Evolutionary conservation across 2,888 invertebrate species (phyloP), one percentile per base, ranked within the genome.

Genomic region (Anthrax anthrax): DNA sequence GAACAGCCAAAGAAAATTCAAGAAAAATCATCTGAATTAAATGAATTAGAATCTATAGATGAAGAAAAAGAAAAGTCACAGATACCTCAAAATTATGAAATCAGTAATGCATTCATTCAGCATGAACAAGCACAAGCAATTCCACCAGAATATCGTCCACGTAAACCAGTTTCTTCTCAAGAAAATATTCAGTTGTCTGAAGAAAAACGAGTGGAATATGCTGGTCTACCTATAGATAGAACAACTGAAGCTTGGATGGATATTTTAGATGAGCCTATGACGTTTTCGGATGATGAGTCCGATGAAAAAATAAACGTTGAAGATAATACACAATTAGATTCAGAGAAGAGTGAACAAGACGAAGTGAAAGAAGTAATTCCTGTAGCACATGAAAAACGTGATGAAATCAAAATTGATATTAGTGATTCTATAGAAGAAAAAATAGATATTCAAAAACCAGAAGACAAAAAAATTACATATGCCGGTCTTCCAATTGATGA

Each of bases 181-280:
- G 4, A 37, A 16, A 12, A 16, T 3, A 5, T 32, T 32, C 29
- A 32, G 13, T 6, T 17, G 2, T 4, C n/a, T 39, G 19, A 39
- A 18, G 19, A 10, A 17, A 2, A 10, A 39, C 55, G 58, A 51
- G 37, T 55, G 5, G 56, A 47, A 4, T 60, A 60, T 44, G 61
- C 59, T 37, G 61, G 60, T 44, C 52, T 61, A 46, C 61, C 62
- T 13, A 56, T 61, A 18, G 62, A 64, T 48, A 6, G 17, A 18
- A 37, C 37, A 17, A 51, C 58, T 43, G 54, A 52, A 42, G 43
- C 58, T 2, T 67, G 65, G 59, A 58, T 67, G 45, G 61, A 66
- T 46, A 61, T 59, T n/a, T 32, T 58, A 29, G 58, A 60, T 32
- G 58, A 60, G 23, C 56, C 58, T 14, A 57, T 58, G 45, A 50